These are phyloP conservation scores for Chrysina gloriosa DNA, from an alignment of 2,888 invertebrate genomes.

Conservation along the genomic window DNA sequence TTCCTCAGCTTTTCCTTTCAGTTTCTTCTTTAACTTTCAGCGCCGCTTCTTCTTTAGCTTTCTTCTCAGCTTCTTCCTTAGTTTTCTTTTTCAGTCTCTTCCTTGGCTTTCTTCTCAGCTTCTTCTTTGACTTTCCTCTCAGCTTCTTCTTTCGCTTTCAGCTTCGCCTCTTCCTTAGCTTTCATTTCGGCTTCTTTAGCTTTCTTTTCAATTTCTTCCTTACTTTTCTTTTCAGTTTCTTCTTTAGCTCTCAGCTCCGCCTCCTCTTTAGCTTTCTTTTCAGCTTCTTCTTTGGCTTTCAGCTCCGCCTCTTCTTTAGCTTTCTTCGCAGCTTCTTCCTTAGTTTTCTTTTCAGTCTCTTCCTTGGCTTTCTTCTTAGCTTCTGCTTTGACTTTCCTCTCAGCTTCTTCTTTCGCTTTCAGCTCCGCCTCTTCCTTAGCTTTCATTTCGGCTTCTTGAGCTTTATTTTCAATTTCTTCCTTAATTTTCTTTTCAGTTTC, in stretches of 20 bases:
- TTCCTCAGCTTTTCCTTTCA: constrained; percentile 42
- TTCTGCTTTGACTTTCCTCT: constrained; percentile 44
- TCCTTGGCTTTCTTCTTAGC: constrained; percentile 45
- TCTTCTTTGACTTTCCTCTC: constrained; percentile 46
- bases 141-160: constrained; percentile 49
- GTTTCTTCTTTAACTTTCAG: constrained; percentile 53
- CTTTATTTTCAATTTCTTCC: constrained; percentile 48
- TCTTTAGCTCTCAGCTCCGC: constrained; percentile 41
- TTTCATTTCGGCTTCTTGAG: constrained; percentile 48
- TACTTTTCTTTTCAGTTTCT: constrained; percentile 37
- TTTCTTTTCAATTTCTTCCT: constrained; percentile 42
- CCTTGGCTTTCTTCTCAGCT: constrained; percentile 38
- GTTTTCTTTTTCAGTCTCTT: constrained; percentile 43
- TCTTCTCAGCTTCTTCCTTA: constrained; percentile 44
- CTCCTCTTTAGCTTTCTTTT: constrained; percentile 38
- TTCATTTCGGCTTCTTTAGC: constrained; percentile 45
- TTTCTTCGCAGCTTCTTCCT: constrained; percentile 48
- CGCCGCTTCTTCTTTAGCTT: constrained; percentile 48
- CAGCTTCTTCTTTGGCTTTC: constrained; percentile 47
- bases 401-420: constrained; percentile 53
- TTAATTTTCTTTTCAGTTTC: constrained; percentile 53
- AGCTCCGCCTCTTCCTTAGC: constrained; percentile 50
- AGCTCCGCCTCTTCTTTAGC: constrained; percentile 46
- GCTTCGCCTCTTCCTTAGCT: constrained; percentile 47
- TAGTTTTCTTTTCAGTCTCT: constrained; percentile 45